phyloP scores from a whole-genome alignment of 2,797 vertebrate species.

The Lacerta viridis region DNA sequence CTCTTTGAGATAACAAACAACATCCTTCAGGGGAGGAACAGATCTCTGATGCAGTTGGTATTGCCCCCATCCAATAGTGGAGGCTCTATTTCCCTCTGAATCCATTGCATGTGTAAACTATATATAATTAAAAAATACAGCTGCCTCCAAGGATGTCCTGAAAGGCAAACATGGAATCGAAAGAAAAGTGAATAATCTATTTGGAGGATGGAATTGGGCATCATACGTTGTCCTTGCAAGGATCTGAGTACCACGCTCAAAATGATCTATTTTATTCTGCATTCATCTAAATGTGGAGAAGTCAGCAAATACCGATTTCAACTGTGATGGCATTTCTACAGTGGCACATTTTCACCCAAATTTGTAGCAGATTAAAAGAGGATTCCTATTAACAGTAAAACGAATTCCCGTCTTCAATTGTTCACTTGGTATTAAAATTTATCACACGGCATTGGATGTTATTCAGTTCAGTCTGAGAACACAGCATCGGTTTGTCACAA shows the following conservation, averaged over 20 bases:
- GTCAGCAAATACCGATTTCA: conserved; percentile 6
- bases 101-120: conserved; percentile 43
- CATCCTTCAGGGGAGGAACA: conserved; percentile 28
- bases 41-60: not conserved
- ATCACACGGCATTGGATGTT: not conserved
- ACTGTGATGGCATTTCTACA: not conserved
- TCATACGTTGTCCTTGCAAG: not conserved
- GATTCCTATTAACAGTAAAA: rapidly evolving
- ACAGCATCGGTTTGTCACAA: conserved; percentile 5
- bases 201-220: not conserved
- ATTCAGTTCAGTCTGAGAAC: not conserved
- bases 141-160: not conserved
- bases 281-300: rapidly evolving
- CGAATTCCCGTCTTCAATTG: rapidly evolving
- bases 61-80: conserved; percentile 4
- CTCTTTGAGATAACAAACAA: conserved; percentile 17
- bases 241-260: conserved; percentile 19
- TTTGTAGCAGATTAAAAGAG: not conserved
- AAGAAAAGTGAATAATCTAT: not conserved
- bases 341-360: not conserved
- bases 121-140: conserved; percentile 27
- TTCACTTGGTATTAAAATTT: rapidly evolving
- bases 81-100: conserved; percentile 45
- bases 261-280: not conserved
- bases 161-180: rapidly evolving